Conservation (phyloP, 2,888 invertebrate species). For the Protophormia terraenovae region DNA sequence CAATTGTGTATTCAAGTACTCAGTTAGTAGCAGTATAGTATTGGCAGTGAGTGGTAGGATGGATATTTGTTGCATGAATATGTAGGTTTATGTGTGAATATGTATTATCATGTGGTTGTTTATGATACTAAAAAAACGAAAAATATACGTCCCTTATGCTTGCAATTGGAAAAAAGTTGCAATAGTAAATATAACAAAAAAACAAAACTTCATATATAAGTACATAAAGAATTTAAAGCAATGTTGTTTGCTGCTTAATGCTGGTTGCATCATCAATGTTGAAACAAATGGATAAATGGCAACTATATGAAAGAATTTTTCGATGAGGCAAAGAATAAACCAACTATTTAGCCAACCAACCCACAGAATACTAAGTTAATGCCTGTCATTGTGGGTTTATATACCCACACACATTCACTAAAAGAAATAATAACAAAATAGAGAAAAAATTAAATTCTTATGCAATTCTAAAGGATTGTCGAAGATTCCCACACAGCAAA, state of each 20-base stretch:
- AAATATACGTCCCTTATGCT: conserved; percentile 17
- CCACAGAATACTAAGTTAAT: conserved; percentile 64
- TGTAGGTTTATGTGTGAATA: conserved; percentile 9
- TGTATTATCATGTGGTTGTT: conserved; percentile 55
- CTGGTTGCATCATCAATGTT: conserved; percentile 42
- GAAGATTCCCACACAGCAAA: conserved; percentile 59
- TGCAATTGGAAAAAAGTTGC: neutral
- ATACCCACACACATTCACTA: neutral
- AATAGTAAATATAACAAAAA: neutral
- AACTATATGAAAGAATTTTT: conserved; percentile 7
- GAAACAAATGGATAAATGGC: conserved; percentile 36
- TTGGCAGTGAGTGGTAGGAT: conserved; percentile 8
- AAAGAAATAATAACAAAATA: neutral
- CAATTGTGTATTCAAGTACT: conserved; percentile 38
- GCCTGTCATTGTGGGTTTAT: conserved; percentile 65
- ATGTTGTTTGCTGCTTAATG: conserved; percentile 7
- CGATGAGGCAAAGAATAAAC: conserved; percentile 14
- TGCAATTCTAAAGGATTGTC: conserved; percentile 59
- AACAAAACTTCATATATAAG: neutral
- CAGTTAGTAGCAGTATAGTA: no score
- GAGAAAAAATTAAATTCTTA: conserved; percentile 62
- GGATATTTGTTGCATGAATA: neutral
- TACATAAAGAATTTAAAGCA: conserved; percentile 26
- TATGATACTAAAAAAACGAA: conserved; percentile 2
- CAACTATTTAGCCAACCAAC: conserved; percentile 7